These are phyloP conservation scores for Seira ritae DNA, from an alignment of 2,888 invertebrate species.

Conservation along the genomic window DNA sequence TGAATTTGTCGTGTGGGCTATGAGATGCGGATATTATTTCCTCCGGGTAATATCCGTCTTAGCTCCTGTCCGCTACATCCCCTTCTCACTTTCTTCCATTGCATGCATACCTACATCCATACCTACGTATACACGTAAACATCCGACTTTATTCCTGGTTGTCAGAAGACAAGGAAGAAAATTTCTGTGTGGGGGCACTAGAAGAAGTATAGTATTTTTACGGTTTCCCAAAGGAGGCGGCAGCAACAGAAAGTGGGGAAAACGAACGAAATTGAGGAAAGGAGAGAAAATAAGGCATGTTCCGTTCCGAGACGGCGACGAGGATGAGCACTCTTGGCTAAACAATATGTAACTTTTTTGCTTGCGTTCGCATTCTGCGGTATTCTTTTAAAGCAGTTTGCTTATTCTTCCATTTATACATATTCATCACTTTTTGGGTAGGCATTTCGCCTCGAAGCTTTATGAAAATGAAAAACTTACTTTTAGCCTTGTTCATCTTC, in stretches of 20 bases:
- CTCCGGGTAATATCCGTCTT: conserved; percentile 65
- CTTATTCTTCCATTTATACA: not conserved
- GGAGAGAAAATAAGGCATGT: not conserved
- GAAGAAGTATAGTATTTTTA: conserved; percentile 55
- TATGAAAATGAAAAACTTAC: conserved; percentile 63
- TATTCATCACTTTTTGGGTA: conserved; percentile 15
- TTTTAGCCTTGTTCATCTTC: conserved; percentile 56
- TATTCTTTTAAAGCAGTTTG: not conserved
- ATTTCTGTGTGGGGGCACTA: conserved; percentile 30
- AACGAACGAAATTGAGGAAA: conserved; percentile 21
- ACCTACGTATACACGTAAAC: conserved; percentile 24
- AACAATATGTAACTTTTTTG: conserved; percentile 34
- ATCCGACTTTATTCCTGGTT: not conserved
- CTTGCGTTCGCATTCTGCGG: conserved; percentile 16
- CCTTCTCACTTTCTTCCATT: conserved; percentile 15
- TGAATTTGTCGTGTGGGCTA: conserved; percentile 60
- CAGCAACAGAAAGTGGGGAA: conserved; percentile 40
- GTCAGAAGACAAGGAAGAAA: conserved; percentile 29
- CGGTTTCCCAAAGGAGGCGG: conserved; percentile 56
- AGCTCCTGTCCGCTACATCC: conserved; percentile 54
- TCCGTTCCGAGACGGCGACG: not conserved
- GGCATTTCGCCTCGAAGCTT: conserved; percentile 30
- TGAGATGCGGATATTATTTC: conserved; percentile 64
- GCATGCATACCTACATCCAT: conserved; percentile 27
- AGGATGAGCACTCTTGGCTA: conserved; percentile 24